Base-by-base conservation (phyloP, 2,113 vertebrate species). In the Silurus asotus region DNA sequence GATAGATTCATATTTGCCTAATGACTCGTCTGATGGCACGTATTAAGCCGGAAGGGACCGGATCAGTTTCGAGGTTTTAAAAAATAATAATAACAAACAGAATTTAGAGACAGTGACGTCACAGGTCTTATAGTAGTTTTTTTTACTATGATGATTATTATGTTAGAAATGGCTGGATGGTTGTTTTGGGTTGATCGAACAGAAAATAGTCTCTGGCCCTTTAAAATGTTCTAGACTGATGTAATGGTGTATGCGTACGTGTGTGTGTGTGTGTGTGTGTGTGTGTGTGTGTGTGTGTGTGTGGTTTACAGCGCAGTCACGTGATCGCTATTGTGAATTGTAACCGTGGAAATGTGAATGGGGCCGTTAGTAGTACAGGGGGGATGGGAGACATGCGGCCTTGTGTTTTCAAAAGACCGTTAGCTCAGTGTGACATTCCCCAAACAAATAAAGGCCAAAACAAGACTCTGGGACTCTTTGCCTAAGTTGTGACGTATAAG, bases 191-290 rank as follows among this genome's bases (percentile, higher is more conserved):
- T 51, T 48, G 45, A 61, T 82, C 79, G 72, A 48, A 10, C 74
- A 81, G 74, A 53, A 85, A 17, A 5, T 0, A 0, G 0, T n/a
- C 6, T 13, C 91, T 86, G 92, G 94, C 91, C 86, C 84, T 94
- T 95, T 94, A 96, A 96, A 87, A 9, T 81, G 85, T 89, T 49
- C 87, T 92, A 83, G 93, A 90, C 93, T 96, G 95, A 96, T 92
- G 93, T 95, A 94, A 96, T 91, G 92, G 91, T 88, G 92, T 92
- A 90, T 92, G 91, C 89, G 93, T 94, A 92, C 93, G 89, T 92
- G 92, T 56, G 55, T 56, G 55, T 56, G 55, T 56, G 55, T 56
- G 55, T 56, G 55, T 13, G 13, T 9, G 37, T 37, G 37, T 37
- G 37, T 37, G 37, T 37, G 37, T 37, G 37, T 37, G 37, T 37